A percentile compares a stretch with the other conserved stretches of the same genome.
These are phyloP conservation scores for Spea hammondii DNA, from an alignment of 2,797 vertebrate species.

Conservation along the genomic window DNA sequence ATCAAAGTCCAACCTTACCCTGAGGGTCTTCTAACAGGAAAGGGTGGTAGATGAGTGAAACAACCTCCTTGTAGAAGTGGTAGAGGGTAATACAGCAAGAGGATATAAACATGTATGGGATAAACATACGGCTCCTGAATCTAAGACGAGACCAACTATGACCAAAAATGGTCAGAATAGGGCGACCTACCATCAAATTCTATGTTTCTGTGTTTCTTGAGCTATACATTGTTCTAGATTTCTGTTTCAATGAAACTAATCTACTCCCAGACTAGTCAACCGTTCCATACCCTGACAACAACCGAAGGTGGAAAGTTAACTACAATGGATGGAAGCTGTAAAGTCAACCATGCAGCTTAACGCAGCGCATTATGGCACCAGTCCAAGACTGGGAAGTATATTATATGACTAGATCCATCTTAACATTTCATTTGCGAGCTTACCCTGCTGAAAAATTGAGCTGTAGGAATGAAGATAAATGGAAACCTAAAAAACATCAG, in stretches of 20 bases:
- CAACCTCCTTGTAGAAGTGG: too few relatives aligned
- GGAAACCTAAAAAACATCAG: slow-evolving; percentile 19
- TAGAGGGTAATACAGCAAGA: too few relatives aligned
- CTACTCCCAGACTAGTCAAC: neutral
- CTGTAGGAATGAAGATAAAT: slow-evolving; percentile 47
- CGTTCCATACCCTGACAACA: neutral
- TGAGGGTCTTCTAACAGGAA: too few relatives aligned
- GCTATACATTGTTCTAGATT: neutral
- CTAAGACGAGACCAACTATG: too few relatives aligned
- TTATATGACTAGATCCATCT: neutral
- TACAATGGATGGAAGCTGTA: neutral
- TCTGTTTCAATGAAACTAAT: slow-evolving; percentile 10
- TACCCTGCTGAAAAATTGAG: slow-evolving; percentile 27
- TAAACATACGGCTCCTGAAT: too few relatives aligned
- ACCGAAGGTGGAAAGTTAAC: slow-evolving; percentile 3
- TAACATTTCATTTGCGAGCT: slow-evolving; percentile 2
- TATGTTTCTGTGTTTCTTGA: slow-evolving; percentile 4
- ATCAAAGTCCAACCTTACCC: too few relatives aligned
- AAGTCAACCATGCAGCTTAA: neutral
- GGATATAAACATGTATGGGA: too few relatives aligned
- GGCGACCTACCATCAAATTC: slow-evolving; percentile 1
- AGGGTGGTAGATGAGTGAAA: neutral
- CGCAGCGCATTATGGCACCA: slow-evolving; percentile 3
- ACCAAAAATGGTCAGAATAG: slow-evolving; percentile 17
- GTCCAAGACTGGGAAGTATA: slow-evolving; percentile 4